phyloP scores from a whole-genome alignment of 1,140 invertebrate species.

The Onthophagus taurus region DNA sequence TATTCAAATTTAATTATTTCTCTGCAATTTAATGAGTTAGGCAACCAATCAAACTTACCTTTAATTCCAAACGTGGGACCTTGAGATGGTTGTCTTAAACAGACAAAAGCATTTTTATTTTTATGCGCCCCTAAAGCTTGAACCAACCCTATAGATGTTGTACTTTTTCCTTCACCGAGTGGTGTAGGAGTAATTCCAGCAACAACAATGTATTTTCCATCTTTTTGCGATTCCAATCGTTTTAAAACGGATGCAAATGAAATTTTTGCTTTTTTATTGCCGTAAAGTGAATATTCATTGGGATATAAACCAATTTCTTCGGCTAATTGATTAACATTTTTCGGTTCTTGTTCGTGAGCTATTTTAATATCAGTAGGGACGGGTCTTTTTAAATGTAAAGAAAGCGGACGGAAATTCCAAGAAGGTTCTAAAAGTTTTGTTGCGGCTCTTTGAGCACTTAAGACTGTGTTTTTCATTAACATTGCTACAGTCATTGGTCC shows the following conservation, averaged over 20 bases:
- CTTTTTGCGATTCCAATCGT: slow-evolving; percentile 53
- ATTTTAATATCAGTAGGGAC: slow-evolving; percentile 87
- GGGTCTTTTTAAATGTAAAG: slow-evolving; percentile 50
- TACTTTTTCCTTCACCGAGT: slow-evolving; percentile 95
- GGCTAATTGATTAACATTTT: slow-evolving; percentile 69
- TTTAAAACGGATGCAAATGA: slow-evolving; percentile 65
- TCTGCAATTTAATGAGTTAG: no score
- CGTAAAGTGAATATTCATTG: slow-evolving; percentile 83
- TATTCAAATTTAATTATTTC: background rate
- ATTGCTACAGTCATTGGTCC: slow-evolving; percentile 98
- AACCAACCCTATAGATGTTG: slow-evolving; percentile 86
- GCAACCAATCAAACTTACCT: slow-evolving; percentile 45
- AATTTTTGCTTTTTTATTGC: slow-evolving; percentile 94
- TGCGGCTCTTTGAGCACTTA: slow-evolving; percentile 61
- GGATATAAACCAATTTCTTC: slow-evolving; percentile 75
- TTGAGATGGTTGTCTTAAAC: slow-evolving; percentile 95
- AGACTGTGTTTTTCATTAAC: slow-evolving; percentile 92
- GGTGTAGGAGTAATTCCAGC: slow-evolving; percentile 97
- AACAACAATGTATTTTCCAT: slow-evolving; percentile 93
- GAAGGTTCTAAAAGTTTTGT: slow-evolving; percentile 41
- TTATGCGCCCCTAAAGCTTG: slow-evolving; percentile 86
- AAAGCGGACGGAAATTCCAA: slow-evolving; percentile 58
- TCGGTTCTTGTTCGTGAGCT: slow-evolving; percentile 78
- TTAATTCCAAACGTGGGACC: slow-evolving; percentile 99
- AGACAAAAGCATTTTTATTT: slow-evolving; percentile 83